These are phyloP conservation scores for Drosophila algonquin DNA, from an alignment of 2,888 invertebrate genomes.

Conservation along the genomic window DNA sequence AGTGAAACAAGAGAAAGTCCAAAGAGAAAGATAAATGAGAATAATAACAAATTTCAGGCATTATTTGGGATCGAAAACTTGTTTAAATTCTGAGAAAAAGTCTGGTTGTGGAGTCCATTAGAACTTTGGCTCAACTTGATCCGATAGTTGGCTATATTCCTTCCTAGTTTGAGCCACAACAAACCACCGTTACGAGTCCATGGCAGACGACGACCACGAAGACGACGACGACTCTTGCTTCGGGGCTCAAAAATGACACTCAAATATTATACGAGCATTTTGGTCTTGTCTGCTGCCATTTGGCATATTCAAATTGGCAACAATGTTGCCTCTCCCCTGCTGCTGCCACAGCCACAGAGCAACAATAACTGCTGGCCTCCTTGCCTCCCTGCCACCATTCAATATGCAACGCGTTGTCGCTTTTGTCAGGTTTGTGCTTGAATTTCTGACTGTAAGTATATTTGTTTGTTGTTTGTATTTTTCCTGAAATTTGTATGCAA, in stretches of 20 bases:
- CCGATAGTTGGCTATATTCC: background rate
- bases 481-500: slow-evolving; percentile 61
- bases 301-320: slow-evolving; percentile 47
- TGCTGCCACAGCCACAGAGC: slow-evolving; percentile 9
- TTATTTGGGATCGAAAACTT: too few relatives aligned
- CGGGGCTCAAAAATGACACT: slow-evolving; percentile 39
- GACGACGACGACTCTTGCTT: background rate
- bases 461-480: slow-evolving; percentile 19
- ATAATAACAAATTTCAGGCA: too few relatives aligned
- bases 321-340: slow-evolving; percentile 37
- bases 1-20: background rate
- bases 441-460: slow-evolving; percentile 25
- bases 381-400: slow-evolving; percentile 13
- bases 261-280: slow-evolving; percentile 47
- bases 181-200: background rate
- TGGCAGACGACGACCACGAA: background rate
- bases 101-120: too few relatives aligned
- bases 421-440: slow-evolving; percentile 46
- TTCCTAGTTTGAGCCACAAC: background rate
- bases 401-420: slow-evolving; percentile 49
- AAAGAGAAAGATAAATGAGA: background rate
- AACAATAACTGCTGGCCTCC: slow-evolving; percentile 33
- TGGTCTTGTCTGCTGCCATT: slow-evolving; percentile 15
- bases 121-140: background rate
- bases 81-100: too few relatives aligned